A percentile compares a stretch with the other conserved stretches of the same genome.
Evolutionary conservation across 2,113 vertebrate genomes (phyloP).

Genomic region (Ammospiza caudacuta): DNA sequence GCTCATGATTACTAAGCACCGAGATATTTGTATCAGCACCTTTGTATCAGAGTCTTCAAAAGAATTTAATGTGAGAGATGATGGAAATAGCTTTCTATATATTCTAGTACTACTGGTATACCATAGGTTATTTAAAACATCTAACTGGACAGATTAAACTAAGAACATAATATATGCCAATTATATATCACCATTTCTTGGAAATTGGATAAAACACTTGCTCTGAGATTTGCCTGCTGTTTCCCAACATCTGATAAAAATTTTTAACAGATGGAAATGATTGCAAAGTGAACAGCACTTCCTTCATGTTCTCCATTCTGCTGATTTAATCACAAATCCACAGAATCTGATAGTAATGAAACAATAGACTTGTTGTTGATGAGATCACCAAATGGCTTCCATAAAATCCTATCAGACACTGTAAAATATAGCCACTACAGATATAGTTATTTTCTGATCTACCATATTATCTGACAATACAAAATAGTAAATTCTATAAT

Average conservation of each 20-base stretch:
- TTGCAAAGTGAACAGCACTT: conserved; percentile 66
- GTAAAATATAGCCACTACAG: conserved; percentile 29
- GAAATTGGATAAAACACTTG: conserved; percentile 48
- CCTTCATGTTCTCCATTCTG: conserved; percentile 68
- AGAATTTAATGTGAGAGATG: not conserved
- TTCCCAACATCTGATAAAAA: conserved; percentile 77
- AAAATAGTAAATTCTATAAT: not conserved
- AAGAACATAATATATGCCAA: conserved; percentile 23
- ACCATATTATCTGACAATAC: not conserved
- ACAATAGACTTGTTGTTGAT: conserved; percentile 67
- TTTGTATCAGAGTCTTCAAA: not conserved
- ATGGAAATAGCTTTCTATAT: not conserved
- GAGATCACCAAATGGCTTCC: conserved; percentile 64
- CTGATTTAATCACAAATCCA: conserved; percentile 74
- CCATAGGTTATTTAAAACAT: not conserved
- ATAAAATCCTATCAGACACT: conserved; percentile 46
- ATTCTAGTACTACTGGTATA: not conserved
- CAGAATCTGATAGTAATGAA: conserved; percentile 70
- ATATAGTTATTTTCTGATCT: not conserved
- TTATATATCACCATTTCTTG: conserved; percentile 49
- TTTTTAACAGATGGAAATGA: conserved; percentile 76
- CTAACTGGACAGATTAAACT: conserved; percentile 33
- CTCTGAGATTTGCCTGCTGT: conserved; percentile 55
- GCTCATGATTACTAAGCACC: not conserved
- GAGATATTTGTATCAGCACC: not conserved